Base-by-base conservation (phyloP, 2,888 invertebrate genomes). In the Empis livida region DNA sequence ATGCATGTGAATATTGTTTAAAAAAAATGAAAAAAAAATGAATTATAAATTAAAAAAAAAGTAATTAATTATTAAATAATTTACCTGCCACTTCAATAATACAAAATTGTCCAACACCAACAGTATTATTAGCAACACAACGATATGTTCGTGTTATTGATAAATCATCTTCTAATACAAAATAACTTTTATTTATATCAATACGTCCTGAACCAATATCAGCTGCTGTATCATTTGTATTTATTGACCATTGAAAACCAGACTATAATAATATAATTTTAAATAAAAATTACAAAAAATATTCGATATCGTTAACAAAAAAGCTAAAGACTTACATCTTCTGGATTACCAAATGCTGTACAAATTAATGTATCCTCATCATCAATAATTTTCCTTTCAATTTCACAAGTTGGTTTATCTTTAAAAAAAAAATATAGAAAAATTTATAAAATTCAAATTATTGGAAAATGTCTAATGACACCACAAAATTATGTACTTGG, bases 321-420 rank as follows among this genome's bases (percentile, higher is more conserved):
- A 20, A 5, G 20, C 5, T n/a, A n/a, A 20, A 10, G 2, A 57
- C 61, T 61, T 57, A 69, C 68, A 62, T 67, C 64, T 51, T 55
- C 70, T 1, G 93, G 92, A 70, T 91, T 91, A 15, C 89, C 88
- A 48, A 75, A 72, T 1, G 87, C 89, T 17, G 81, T 81, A 67
- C 93, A 93, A 37, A 85, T 78, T 45, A 92, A 71, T 46, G 84
- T 80, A 63, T 84, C 81, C 53, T 79, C 77, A 27, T 87, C 87
- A 51, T 86, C 77, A 45, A 79, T 73, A 61, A 84, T 82, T 37
- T 74, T 75, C 57, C 81, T 79, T 52, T 81, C 79, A 57, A 93
- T 84, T 45, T 80, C 79, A 63, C 92, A 93, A 59, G 84, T 84
- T 2, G 92, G 92, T 56, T 84, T 79, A 72, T 78, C 92, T 92